Base-by-base conservation (phyloP, 2,797 vertebrate genomes). In the Mormyrops boulengeri region DNA sequence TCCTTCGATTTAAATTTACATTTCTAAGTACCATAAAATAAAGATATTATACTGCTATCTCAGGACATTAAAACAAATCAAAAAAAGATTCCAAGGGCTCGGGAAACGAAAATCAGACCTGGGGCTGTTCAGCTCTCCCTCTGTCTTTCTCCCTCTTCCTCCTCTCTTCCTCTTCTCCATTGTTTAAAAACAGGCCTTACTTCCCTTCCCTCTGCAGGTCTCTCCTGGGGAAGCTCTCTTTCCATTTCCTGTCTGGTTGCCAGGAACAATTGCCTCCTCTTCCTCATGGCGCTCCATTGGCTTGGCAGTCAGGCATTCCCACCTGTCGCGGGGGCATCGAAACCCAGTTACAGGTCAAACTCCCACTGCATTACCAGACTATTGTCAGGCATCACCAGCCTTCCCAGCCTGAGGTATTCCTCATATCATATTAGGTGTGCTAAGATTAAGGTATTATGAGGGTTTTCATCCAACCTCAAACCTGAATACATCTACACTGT, bases 171-270 rank as follows among this genome's bases (percentile, higher is more conserved):
- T 90, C 44, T 85, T 38, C n/a, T n/a, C 60, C 88, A 91, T 91
- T 92, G 90, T 92, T 82, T 90, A 88, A n/a, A 85, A 77, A 73
- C 44, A 11, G 85, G 90, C 88, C 60, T 89, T 85, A 90, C 77
- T 91, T 90, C 87, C 89, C 89, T 89, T 53, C 89, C 88, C 85
- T 47, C 77, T 89, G 88, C 90, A 89, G 89, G 26, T 91, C 60
- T 86, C 60, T 80, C 44, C 62, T 22, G 2, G 82, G 80, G 92
- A 91, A 92, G 89, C 88, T 85, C 85, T 82, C 57, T 84, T 90
- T 91, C 77, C 50, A 89, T 91, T 92, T 92, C 92, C 90, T 89
- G 85, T 90, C n/a, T 90, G 91, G 90, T 88, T 92, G 89, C 53
- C 88, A 89, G 82, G 88, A 92, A 93, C 91, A 93, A 91, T 92